Evolutionary conservation across 2,113 vertebrate genomes (phyloP), one percentile per base, ranked within the genome.

Genomic region (Chrysemys picta): DNA sequence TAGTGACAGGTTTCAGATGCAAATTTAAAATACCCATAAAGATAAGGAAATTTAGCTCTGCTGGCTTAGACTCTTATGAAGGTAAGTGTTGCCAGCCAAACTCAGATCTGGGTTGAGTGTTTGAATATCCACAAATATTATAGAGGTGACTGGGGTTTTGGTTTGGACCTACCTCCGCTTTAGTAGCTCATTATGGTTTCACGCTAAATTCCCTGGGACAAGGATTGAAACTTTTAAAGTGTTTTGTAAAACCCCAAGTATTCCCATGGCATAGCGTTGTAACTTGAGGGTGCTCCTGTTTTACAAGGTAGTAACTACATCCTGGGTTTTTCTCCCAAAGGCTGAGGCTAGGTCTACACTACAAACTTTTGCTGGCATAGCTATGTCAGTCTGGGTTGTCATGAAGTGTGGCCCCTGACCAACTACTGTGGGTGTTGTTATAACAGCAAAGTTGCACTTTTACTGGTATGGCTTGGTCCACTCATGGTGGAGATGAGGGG

Each of bases 381-480:
- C 6, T 21, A 47, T 65, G 8, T 13, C 53, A 27, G 9, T 93
- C 12, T 82, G 35, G 5, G 5, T 31, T 82, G 10, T 65, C 72
- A 81, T 17, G 52, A 81, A 2, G 8, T 0, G 25, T 0, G 0
- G 8, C 1, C 88, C 3, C 42, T 80, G 52, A 69, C 14, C 62
- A 69, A 69, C 17, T 84, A 0, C 57, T 76, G 16, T 1, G 87
- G 85, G 52, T 38, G 56, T 6, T 38, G 4, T 22, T 89, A 24
- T 2, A 7, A 85, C 62, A n/a, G 31, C 62, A 69, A 69, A 69
- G 7, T 35, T 69, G 59, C 2, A 11, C 6, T n/a, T n/a, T 69
- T 69, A 69, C 31, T 69, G 31, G 14, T 69, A 69, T 5, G n/a
- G 31, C 31, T 69, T 35, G 14, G n/a, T n/a, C 35, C 35, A 14